Percentiles rank a stretch among this genome's conserved stretches.
Conservation (phyloP, 1,140 invertebrate species). For the Pseudomyrmex dendroicus region DNA sequence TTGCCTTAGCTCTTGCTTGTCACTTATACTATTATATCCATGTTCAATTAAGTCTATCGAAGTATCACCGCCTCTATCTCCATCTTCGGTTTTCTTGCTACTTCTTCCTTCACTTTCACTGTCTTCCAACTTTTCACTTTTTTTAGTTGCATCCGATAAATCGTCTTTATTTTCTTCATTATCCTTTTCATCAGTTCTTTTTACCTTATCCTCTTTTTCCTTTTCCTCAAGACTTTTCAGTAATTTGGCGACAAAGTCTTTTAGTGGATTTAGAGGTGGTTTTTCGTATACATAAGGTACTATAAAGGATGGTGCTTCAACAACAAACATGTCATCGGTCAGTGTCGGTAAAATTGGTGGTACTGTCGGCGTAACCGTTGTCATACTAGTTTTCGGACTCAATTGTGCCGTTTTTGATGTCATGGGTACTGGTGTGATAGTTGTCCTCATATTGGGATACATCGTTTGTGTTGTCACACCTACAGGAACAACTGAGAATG, state of each 20-base stretch:
- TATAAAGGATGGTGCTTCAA: slow-evolving; percentile 96
- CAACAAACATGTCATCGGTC: slow-evolving; percentile 95
- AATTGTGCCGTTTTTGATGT: slow-evolving; percentile 75
- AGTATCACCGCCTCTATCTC: slow-evolving; percentile 78
- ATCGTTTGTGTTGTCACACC: slow-evolving; percentile 86
- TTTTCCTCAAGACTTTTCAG: slow-evolving; percentile 88
- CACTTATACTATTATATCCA: slow-evolving; percentile 70
- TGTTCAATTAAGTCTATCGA: slow-evolving; percentile 76
- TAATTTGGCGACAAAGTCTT: slow-evolving; percentile 90
- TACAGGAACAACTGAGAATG: slow-evolving; percentile 84
- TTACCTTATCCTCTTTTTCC: slow-evolving; percentile 81
- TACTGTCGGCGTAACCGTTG: slow-evolving; percentile 82
- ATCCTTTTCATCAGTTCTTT: slow-evolving; percentile 77
- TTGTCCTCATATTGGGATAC: slow-evolving; percentile 87
- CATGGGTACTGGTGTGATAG: slow-evolving; percentile 86
- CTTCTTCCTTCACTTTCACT: slow-evolving; percentile 65
- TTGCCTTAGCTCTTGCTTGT: slow-evolving; percentile 70
- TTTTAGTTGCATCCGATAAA: slow-evolving; percentile 68
- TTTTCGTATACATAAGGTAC: slow-evolving; percentile 97
- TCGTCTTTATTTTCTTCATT: slow-evolving; percentile 79
- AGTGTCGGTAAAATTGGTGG: slow-evolving; percentile 90
- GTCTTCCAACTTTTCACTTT: slow-evolving; percentile 79
- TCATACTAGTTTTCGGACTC: slow-evolving; percentile 75
- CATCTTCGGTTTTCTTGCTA: slow-evolving; percentile 81
- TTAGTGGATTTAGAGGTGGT: slow-evolving; percentile 91